phyloP scores from a whole-genome alignment of 2,113 vertebrate genomes.

The Crotalus viridis region DNA sequence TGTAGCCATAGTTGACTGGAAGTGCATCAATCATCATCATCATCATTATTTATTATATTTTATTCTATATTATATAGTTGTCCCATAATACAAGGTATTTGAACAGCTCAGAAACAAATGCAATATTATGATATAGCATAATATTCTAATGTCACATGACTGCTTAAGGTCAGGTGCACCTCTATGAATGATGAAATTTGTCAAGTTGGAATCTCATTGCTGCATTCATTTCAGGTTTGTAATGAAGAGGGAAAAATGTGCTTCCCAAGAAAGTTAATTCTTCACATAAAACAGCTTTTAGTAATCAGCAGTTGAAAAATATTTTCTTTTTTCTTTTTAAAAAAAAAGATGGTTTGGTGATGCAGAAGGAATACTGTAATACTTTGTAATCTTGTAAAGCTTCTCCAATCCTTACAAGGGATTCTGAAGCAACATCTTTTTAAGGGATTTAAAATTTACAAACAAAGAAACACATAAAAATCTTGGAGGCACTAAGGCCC shows the following conservation, averaged over 20 bases:
- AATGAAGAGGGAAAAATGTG: conserved; percentile 3
- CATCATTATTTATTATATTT: not conserved
- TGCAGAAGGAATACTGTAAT: rapidly evolving
- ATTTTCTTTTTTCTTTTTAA: not conserved
- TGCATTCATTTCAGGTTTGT: not conserved
- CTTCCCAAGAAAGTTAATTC: conserved; percentile 38
- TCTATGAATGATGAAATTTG: not conserved
- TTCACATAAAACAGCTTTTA: conserved; percentile 55
- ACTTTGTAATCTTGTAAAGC: not conserved
- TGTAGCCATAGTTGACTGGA: conserved; percentile 52
- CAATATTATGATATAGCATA: not conserved
- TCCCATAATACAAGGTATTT: not conserved
- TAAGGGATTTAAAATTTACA: not conserved
- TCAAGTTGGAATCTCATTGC: not conserved
- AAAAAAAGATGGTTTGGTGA: conserved; percentile 19
- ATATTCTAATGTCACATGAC: not conserved
- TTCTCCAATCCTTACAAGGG: not conserved
- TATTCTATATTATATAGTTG: not conserved
- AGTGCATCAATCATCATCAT: conserved; percentile 25
- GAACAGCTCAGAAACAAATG: not conserved
- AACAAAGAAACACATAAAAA: not conserved
- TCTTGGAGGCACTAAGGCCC: not conserved
- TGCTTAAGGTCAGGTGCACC: not conserved
- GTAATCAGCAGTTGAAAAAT: not conserved
- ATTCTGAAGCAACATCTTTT: conserved; percentile 1